Percentiles rank a stretch among this genome's conserved stretches.
These are phyloP conservation scores for Drosophila aldrichi DNA, from an alignment of 2,888 invertebrate genomes.

Conservation along the genomic window DNA sequence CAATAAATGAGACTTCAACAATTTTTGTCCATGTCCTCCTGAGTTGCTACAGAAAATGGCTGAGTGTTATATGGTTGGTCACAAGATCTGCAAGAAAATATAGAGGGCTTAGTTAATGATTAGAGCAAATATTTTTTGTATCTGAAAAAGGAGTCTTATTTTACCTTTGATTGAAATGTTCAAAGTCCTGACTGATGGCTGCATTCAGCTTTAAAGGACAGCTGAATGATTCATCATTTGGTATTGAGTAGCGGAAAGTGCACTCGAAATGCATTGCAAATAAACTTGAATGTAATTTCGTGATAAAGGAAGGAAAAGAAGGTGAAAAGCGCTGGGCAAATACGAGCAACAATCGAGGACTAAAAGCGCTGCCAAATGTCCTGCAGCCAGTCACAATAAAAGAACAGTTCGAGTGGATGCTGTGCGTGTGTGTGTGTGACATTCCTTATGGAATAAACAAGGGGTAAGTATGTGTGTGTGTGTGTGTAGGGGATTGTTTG, in stretches of 20 bases:
- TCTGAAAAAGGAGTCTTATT: neutral
- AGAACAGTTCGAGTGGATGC: slow-evolving; percentile 28
- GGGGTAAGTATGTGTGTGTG: slow-evolving; percentile 14
- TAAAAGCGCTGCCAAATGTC: slow-evolving; percentile 61
- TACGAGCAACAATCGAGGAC: slow-evolving; percentile 41
- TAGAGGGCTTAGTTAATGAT: neutral
- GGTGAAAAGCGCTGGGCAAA: slow-evolving; percentile 46
- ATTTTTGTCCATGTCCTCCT: no score
- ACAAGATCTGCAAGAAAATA: neutral
- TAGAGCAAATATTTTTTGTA: neutral
- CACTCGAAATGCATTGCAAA: slow-evolving; percentile 44
- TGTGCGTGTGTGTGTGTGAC: slow-evolving; percentile 53
- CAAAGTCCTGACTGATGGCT: no score
- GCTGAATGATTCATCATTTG: slow-evolving; percentile 1
- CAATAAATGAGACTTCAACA: no score
- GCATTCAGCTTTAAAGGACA: neutral
- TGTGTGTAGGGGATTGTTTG: slow-evolving; percentile 34
- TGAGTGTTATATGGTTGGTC: neutral
- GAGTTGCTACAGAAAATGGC: neutral
- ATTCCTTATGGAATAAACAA: slow-evolving; percentile 46
- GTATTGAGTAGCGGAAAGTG: neutral
- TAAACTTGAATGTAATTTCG: slow-evolving; percentile 45
- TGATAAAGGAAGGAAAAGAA: slow-evolving; percentile 47
- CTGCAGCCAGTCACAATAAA: slow-evolving; percentile 44
- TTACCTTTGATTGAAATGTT: neutral